Base-by-base conservation (phyloP, 1,140 invertebrate species). In the Frieseomelitta varia region DNA sequence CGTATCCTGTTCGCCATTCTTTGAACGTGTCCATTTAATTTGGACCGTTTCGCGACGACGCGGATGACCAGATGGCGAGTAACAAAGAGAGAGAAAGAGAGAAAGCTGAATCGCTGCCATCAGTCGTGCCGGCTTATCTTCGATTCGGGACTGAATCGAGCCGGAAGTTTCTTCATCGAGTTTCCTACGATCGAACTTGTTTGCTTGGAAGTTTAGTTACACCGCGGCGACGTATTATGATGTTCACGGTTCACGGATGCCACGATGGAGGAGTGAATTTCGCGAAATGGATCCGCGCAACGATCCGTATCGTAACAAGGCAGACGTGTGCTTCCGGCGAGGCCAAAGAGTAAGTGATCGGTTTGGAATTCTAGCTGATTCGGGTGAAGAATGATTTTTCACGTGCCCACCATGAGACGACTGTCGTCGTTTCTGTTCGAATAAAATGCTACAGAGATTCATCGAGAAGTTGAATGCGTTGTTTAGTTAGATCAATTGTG, bases 21-120 rank as follows among this genome's bases (percentile, higher is more conserved):
- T 88, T 81, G 77, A 88, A 88, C 61, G 74, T 21, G 65, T 65
- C 88, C 85, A 88, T 89, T 89, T 89, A 86, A 89, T 88, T 89
- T 63, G 63, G 69, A 63, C 27, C 69, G 14, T 74, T 56, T 72
- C 73, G 78, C 85, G 79, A 58, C 27, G 61, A 78, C 53, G 67
- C 47, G 75, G 73, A 73, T 51, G 73, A 58, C 84, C 84, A 89
- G 86, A 81, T 89, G 86, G 87, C 67, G 79, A 71, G 39, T 58
- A 80, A 80, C 84, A 67, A 74, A 77, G 63, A 56, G 53, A 47
- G 39, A 47, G 39, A 47, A 14, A 55, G 55, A 19, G 17, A 39
- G 39, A 39, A 3, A 39, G 15, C 63, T 47, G 84, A 88, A 88
- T 89, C 88, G 87, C 58, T 82, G 73, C 79, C 84, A 83, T 88